A percentile compares a stretch with the other conserved stretches of the same genome.
Evolutionary conservation across 2,113 vertebrate species (phyloP).

Genomic region (Phylloscopus trochiloides): DNA sequence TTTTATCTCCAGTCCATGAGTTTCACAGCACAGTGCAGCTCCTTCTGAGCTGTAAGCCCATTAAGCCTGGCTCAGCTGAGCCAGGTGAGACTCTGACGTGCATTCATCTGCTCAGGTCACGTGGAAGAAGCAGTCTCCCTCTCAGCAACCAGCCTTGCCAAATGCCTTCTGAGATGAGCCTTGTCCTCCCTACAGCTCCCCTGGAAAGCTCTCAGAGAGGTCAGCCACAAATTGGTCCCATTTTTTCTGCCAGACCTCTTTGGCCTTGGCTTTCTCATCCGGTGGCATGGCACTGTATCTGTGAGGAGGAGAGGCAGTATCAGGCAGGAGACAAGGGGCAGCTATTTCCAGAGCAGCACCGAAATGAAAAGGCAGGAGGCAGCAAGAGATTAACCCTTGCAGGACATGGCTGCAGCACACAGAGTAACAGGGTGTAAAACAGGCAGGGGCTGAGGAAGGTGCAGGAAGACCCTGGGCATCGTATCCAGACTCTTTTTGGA

Average conservation of each 20-base stretch:
- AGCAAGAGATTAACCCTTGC: slow-evolving; percentile 14
- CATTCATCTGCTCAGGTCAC: not conserved
- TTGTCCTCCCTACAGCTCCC: not conserved
- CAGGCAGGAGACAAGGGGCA: not conserved
- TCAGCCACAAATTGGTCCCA: slow-evolving; percentile 85
- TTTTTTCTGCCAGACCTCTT: slow-evolving; percentile 76
- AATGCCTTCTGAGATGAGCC: not conserved
- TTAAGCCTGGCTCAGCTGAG: not conserved
- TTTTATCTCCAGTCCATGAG: not conserved
- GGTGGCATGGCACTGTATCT: slow-evolving; percentile 84
- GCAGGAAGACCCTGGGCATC: not conserved
- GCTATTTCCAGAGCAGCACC: not conserved
- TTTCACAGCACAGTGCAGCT: not conserved
- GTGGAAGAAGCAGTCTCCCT: not conserved
- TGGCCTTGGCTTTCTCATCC: slow-evolving; percentile 64
- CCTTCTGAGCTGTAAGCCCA: not conserved
- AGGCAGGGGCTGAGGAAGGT: not conserved
- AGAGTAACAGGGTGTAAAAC: not conserved
- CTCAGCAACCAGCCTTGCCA: not conserved
- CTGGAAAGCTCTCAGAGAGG: not conserved
- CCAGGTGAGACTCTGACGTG: not conserved
- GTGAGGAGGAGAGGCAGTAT: not conserved
- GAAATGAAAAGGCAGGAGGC: not conserved
- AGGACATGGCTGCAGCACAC: not conserved
- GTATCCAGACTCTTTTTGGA: not conserved